Percentiles rank a stretch among this genome's conserved stretches.
Evolutionary conservation across 1,140 invertebrate species (phyloP).

Genomic region (Polypedilum vanderplanki): DNA sequence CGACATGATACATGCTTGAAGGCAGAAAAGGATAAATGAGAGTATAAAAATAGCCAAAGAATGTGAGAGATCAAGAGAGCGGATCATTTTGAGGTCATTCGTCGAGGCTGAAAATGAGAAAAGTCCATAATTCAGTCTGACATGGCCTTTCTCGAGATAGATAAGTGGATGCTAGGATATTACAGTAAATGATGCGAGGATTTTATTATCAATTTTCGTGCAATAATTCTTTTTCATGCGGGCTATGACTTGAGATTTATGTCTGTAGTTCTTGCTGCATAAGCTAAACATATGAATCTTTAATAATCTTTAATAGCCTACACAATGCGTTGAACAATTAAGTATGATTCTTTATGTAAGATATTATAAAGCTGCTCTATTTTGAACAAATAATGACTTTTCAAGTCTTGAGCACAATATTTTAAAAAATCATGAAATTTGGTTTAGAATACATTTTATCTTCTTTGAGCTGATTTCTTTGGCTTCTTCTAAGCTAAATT

Average conservation of each 20-base stretch:
- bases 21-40: not conserved
- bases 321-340: too few relatives aligned
- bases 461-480: too few relatives aligned
- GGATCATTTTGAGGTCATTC: conserved; percentile 7
- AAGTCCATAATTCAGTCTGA: conserved; percentile 18
- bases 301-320: too few relatives aligned
- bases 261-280: not conserved
- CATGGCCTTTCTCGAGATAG: not conserved
- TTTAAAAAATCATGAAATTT: too few relatives aligned
- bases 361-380: too few relatives aligned
- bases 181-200: not conserved
- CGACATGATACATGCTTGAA: too few relatives aligned
- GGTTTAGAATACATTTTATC: too few relatives aligned
- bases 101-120: not conserved
- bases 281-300: not conserved
- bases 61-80: not conserved
- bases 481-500: too few relatives aligned
- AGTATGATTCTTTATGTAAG: too few relatives aligned
- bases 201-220: conserved; percentile 11
- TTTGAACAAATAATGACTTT: too few relatives aligned
- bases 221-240: not conserved
- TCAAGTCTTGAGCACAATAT: too few relatives aligned
- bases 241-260: not conserved
- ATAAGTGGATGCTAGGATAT: not conserved
- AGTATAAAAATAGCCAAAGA: not conserved